phyloP scores from a whole-genome alignment of 2,113 vertebrate species.

The Hippocampus zosterae region DNA sequence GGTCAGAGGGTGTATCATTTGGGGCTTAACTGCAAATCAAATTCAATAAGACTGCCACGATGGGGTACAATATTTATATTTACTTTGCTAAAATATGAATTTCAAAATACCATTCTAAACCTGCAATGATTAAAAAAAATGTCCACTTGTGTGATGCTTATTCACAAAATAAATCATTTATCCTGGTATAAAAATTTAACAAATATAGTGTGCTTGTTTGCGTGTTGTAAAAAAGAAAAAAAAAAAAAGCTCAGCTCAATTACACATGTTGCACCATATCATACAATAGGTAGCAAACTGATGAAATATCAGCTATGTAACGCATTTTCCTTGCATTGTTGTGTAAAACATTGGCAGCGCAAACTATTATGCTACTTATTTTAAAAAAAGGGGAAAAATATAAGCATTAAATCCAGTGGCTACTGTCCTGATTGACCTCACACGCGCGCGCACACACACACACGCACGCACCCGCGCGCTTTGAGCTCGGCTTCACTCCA shows the following conservation, averaged over 20 bases:
- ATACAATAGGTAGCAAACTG: background rate
- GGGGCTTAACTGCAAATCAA: background rate
- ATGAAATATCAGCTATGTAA: background rate
- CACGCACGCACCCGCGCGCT: background rate
- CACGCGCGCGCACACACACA: conserved; percentile 37
- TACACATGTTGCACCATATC: conserved; percentile 29
- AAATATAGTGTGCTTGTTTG: conserved; percentile 23
- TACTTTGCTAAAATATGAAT: conserved; percentile 17
- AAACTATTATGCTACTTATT: conserved; percentile 39
- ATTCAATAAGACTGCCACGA: conserved; percentile 11
- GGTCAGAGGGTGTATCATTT: background rate
- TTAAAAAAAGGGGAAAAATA: conserved; percentile 13
- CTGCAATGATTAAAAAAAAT: conserved; percentile 26
- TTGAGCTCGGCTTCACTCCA: conserved; percentile 37
- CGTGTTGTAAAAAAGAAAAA: conserved; percentile 18
- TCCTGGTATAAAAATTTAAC: conserved; percentile 29
- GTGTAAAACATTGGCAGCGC: conserved; percentile 26
- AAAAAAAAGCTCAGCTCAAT: conserved; percentile 13
- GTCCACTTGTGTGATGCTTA: conserved; percentile 31
- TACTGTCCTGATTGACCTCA: conserved; percentile 50
- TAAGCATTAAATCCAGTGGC: conserved; percentile 21
- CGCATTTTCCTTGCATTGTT: conserved; percentile 38
- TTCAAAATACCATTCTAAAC: conserved; percentile 37
- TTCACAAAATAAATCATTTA: conserved; percentile 58
- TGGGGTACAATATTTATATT: conserved; percentile 21